These are phyloP conservation scores for Argyrosomus japonicus DNA, from an alignment of 2,113 vertebrate species.

Conservation along the genomic window DNA sequence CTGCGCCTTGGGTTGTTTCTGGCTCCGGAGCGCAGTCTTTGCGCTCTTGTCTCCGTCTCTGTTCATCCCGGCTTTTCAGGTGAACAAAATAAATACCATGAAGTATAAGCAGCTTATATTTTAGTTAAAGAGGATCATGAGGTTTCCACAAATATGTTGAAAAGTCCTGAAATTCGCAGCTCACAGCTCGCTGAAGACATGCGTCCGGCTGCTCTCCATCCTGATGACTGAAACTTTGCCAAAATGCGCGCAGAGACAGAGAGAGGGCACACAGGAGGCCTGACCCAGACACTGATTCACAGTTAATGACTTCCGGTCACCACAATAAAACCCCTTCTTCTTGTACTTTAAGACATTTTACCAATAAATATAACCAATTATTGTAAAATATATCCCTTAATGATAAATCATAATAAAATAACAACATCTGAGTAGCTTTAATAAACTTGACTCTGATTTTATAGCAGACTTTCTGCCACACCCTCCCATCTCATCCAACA, in stretches of 20 bases:
- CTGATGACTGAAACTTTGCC: constrained; percentile 53
- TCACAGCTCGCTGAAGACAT: background rate
- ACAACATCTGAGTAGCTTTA: background rate
- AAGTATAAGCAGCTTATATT: background rate
- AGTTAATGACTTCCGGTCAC: constrained; percentile 42
- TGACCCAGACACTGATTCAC: background rate
- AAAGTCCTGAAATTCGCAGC: background rate
- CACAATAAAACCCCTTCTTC: constrained; percentile 50
- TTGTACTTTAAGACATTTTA: background rate
- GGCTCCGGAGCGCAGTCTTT: constrained; percentile 60
- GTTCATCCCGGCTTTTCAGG: constrained; percentile 58
- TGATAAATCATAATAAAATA: background rate
- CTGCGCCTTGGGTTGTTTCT: constrained; percentile 60
- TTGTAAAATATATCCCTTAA: background rate
- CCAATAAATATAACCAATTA: background rate
- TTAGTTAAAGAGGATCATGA: background rate
- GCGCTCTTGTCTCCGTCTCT: constrained; percentile 63
- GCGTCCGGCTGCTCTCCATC: constrained; percentile 28
- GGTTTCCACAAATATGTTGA: background rate
- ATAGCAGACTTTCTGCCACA: background rate
- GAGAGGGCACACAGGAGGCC: background rate
- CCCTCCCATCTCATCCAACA: background rate
- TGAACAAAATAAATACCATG: background rate
- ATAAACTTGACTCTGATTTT: background rate
- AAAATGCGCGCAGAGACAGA: constrained; percentile 7